phyloP scores from a whole-genome alignment of 2,113 vertebrate genomes.

The Lates calcarifer region DNA sequence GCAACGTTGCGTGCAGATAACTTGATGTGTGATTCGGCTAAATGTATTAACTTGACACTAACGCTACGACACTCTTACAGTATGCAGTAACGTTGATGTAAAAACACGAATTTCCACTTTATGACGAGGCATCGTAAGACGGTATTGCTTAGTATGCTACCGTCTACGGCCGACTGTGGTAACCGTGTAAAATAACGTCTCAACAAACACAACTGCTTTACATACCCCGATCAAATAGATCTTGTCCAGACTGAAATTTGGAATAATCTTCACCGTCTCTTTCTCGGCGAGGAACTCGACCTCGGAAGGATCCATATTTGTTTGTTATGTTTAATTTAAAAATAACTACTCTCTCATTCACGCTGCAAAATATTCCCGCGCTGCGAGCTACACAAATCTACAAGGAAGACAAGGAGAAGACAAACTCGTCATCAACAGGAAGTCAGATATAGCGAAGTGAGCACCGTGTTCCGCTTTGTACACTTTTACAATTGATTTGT shows the following conservation, averaged over 20 bases:
- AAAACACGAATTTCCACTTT: neutral
- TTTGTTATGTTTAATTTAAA: no score
- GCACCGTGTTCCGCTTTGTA: no score
- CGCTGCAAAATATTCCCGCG: constrained; percentile 66
- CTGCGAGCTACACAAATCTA: neutral
- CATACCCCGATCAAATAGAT: constrained; percentile 95
- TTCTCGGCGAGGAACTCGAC: constrained; percentile 97
- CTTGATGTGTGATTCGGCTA: neutral
- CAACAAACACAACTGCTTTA: neutral
- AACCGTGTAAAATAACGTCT: neutral
- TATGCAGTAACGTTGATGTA: neutral
- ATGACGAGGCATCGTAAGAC: neutral
- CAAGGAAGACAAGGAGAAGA: neutral
- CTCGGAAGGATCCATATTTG: constrained; percentile 90
- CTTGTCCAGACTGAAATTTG: constrained; percentile 95
- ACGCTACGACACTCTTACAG: no score
- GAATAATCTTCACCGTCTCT: constrained; percentile 92
- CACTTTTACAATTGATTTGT: neutral
- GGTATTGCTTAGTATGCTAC: neutral
- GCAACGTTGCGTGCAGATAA: no score
- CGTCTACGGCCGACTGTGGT: no score
- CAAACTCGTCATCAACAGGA: constrained; percentile 24
- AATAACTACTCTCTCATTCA: neutral
- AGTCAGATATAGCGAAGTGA: no score
- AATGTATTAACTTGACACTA: neutral